phyloP scores from a whole-genome alignment of 1,140 invertebrate genomes.

The Dreissena polymorpha region DNA sequence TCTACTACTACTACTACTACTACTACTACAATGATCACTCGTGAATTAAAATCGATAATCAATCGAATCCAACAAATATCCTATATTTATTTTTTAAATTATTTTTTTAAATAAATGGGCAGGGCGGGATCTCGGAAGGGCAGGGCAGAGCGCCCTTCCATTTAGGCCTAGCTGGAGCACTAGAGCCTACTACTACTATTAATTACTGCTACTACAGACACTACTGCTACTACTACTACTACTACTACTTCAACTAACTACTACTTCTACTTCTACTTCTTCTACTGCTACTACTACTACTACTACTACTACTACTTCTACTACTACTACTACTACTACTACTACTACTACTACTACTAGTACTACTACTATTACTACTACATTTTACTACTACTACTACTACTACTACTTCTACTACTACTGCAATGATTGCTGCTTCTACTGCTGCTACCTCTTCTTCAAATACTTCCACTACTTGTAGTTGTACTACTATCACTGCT shows the following conservation, averaged over 20 bases:
- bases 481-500: not conserved
- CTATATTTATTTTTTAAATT: no score
- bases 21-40: not conserved
- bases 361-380: not conserved
- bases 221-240: no score
- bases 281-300: constrained; percentile 1
- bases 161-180: not conserved
- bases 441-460: not conserved
- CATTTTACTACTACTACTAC: not conserved
- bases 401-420: not conserved
- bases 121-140: no score
- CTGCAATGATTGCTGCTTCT: not conserved
- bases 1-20: not conserved
- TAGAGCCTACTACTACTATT: not conserved
- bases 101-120: no score
- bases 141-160: no score
- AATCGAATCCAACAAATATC: no score
- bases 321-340: constrained; percentile 1
- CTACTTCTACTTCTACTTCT: not conserved
- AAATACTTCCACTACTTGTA: not conserved
- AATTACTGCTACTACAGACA: no score
- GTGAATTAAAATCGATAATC: no score
- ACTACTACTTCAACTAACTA: not conserved
- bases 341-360: not conserved
- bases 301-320: constrained; percentile 11